These are phyloP conservation scores for Trematomus loennbergii DNA, from an alignment of 2,113 vertebrate species.

Conservation along the genomic window DNA sequence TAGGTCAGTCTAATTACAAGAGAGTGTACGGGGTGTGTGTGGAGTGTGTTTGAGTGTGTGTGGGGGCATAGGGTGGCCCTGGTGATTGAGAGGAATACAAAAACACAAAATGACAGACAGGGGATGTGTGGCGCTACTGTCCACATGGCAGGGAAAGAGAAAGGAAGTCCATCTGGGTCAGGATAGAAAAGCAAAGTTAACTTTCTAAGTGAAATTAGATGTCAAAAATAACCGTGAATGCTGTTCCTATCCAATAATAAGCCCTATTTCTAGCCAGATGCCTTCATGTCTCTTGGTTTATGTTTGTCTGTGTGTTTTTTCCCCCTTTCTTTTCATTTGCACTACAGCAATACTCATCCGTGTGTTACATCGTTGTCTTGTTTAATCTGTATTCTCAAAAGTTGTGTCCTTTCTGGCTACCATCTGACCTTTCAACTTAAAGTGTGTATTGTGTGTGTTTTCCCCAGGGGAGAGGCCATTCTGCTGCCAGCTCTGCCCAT, in stretches of 20 bases:
- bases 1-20: conserved; percentile 78
- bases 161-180: conserved; percentile 59
- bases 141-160: conserved; percentile 48
- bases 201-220: conserved; percentile 49
- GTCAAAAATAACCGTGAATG: conserved; percentile 27
- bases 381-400: conserved; percentile 9
- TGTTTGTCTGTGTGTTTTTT: conserved; percentile 40
- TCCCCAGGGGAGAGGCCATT: conserved; percentile 81
- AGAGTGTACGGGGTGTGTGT: conserved; percentile 27
- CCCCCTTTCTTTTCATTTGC: conserved; percentile 2
- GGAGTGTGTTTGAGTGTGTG: conserved; percentile 29
- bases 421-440: conserved; percentile 34
- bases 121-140: conserved; percentile 29
- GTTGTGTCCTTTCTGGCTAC: neutral
- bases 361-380: conserved; percentile 9
- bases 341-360: conserved; percentile 22
- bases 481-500: conserved; percentile 84
- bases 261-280: conserved; percentile 30
- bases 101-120: conserved; percentile 54
- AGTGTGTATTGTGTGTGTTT: conserved; percentile 56
- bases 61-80: neutral
- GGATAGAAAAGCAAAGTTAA: conserved; percentile 27
- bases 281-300: conserved; percentile 44
- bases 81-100: conserved; percentile 69
- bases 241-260: conserved; percentile 37